These are phyloP conservation scores for Phorcus lineatus DNA, from an alignment of 2,888 invertebrate genomes.

Conservation along the genomic window DNA sequence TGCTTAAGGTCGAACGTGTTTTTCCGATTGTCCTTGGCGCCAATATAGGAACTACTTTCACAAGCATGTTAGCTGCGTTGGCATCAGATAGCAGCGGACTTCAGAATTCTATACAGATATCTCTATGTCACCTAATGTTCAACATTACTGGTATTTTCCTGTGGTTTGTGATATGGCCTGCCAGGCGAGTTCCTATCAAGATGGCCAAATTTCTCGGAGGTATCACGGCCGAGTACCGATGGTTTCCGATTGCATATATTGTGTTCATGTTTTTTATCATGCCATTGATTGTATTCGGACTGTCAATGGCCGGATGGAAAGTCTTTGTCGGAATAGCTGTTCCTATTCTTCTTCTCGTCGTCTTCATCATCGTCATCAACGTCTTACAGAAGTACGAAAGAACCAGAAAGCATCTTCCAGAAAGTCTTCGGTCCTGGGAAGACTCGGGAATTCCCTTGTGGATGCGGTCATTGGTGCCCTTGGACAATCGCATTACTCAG, in stretches of 20 bases:
- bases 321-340: conserved; percentile 64
- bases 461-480: conserved; percentile 28
- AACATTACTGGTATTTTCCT: conserved; percentile 51
- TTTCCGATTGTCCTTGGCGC: conserved; percentile 69
- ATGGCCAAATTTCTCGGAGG: conserved; percentile 49
- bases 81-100: conserved; percentile 43
- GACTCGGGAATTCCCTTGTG: conserved; percentile 7
- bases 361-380: conserved; percentile 65
- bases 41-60: conserved; percentile 68
- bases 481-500: neutral
- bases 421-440: conserved; percentile 34
- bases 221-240: conserved; percentile 50
- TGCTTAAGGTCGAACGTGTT: conserved; percentile 60
- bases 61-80: conserved; percentile 62
- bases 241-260: conserved; percentile 58
- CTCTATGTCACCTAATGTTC: conserved; percentile 55
- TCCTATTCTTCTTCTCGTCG: conserved; percentile 54
- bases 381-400: conserved; percentile 45
- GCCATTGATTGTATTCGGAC: conserved; percentile 50
- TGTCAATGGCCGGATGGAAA: conserved; percentile 51
- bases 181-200: conserved; percentile 47
- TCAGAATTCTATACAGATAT: conserved; percentile 43
- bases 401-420: conserved; percentile 53
- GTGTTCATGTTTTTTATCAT: conserved; percentile 48
- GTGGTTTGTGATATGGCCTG: conserved; percentile 44